phyloP scores from a whole-genome alignment of 1,140 invertebrate genomes.

The Onthophagus taurus region DNA sequence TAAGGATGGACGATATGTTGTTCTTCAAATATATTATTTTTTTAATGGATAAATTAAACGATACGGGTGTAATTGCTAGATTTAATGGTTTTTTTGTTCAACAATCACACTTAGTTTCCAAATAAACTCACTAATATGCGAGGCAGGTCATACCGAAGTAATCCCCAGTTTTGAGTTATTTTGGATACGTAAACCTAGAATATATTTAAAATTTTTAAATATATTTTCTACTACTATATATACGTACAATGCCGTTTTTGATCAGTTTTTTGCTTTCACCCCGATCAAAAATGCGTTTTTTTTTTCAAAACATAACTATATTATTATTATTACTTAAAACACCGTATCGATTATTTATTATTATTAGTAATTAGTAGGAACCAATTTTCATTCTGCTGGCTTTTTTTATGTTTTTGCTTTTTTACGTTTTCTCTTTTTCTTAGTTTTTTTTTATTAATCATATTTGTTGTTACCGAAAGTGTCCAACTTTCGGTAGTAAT shows the following conservation, averaged over 20 bases:
- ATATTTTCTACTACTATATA: slow-evolving; percentile 39
- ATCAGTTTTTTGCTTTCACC: too few relatives aligned
- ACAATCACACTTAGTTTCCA: slow-evolving; percentile 62
- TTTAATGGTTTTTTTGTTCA: slow-evolving; percentile 30
- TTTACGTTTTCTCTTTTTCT: slow-evolving; percentile 10
- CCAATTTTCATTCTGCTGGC: slow-evolving; percentile 37
- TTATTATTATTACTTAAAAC: slow-evolving; percentile 39
- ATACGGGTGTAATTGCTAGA: neutral
- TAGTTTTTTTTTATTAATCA: slow-evolving; percentile 16
- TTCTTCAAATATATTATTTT: too few relatives aligned
- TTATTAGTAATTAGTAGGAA: slow-evolving; percentile 45
- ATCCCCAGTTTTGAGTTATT: slow-evolving; percentile 59
- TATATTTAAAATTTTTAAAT: slow-evolving; percentile 41
- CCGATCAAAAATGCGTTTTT: too few relatives aligned
- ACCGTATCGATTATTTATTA: slow-evolving; percentile 40
- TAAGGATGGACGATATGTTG: slow-evolving; percentile 11
- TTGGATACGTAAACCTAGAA: slow-evolving; percentile 53
- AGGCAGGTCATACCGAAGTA: slow-evolving; percentile 53
- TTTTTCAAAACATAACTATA: slow-evolving; percentile 37
- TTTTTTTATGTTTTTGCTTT: too few relatives aligned
- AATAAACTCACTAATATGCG: slow-evolving; percentile 61
- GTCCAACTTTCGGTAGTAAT: slow-evolving; percentile 27
- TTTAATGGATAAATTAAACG: too few relatives aligned
- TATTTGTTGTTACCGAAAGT: slow-evolving; percentile 39
- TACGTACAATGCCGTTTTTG: slow-evolving; percentile 40